Conservation (phyloP, 2,797 vertebrate species). For the Nannoperca australis region DNA sequence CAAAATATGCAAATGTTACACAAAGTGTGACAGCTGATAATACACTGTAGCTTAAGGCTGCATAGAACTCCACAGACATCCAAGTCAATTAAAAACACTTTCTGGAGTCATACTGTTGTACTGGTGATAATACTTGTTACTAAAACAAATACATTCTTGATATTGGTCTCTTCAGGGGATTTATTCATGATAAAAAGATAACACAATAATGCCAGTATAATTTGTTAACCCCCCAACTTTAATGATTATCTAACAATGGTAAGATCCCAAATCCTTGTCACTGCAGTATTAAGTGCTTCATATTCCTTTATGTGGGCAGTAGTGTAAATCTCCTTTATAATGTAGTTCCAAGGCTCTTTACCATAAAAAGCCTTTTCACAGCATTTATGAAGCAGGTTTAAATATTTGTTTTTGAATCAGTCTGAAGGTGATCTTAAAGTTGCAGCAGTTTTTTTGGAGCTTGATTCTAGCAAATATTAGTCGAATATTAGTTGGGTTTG, state of each 20-base stretch:
- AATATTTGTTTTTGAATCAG: neutral
- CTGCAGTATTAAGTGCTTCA: neutral
- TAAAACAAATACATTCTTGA: slow-evolving; percentile 8
- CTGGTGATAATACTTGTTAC: neutral
- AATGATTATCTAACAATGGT: neutral
- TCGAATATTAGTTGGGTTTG: neutral
- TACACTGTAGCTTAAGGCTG: neutral
- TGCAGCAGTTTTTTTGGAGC: neutral
- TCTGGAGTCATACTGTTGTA: neutral
- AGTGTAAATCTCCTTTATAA: neutral
- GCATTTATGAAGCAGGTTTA: neutral
- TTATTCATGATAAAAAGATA: slow-evolving; percentile 6
- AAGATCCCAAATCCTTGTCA: neutral
- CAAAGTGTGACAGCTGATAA: neutral
- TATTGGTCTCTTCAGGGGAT: neutral
- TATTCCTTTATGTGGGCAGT: neutral
- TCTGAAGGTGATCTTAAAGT: neutral
- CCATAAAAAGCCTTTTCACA: neutral
- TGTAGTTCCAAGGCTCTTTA: neutral
- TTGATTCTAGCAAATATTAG: neutral
- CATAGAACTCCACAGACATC: slow-evolving; percentile 7
- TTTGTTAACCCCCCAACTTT: neutral
- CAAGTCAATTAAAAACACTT: slow-evolving; percentile 7
- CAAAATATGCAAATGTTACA: neutral
- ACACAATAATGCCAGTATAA: neutral